Evolutionary conservation across 2,113 vertebrate genomes (phyloP).

Genomic region (Strix aluco): DNA sequence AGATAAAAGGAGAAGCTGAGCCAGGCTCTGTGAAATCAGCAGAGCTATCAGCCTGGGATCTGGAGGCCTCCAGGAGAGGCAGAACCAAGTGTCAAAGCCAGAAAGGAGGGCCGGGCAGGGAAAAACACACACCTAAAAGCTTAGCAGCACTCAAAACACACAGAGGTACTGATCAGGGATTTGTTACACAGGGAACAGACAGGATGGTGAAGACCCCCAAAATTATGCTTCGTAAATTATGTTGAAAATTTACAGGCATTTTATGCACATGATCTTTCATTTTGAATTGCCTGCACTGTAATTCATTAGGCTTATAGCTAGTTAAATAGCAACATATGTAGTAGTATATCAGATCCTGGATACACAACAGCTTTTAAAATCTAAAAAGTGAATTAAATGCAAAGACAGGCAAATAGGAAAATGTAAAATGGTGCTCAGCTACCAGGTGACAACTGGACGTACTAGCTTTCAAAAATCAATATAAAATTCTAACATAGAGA

Average conservation of each 20-base stretch:
- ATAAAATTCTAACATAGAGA: not conserved
- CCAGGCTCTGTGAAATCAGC: not conserved
- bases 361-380: not conserved
- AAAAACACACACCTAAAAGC: not conserved
- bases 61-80: not conserved
- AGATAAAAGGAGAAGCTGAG: constrained; percentile 7
- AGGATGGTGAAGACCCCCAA: not conserved
- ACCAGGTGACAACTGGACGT: not conserved
- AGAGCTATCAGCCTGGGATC: not conserved
- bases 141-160: not conserved
- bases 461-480: not conserved
- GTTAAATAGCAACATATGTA: not conserved
- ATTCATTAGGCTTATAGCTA: not conserved
- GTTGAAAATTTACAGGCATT: not conserved
- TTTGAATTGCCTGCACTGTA: not conserved
- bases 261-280: not conserved
- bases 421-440: not conserved
- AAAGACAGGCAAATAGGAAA: not conserved
- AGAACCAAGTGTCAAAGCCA: not conserved
- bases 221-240: not conserved
- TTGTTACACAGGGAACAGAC: not conserved
- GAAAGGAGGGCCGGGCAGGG: not conserved
- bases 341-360: not conserved
- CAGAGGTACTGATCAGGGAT: not conserved
- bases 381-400: not conserved